Evolutionary conservation across 2,113 vertebrate species (phyloP).

Genomic region (Thalassarche chlororhynchos): DNA sequence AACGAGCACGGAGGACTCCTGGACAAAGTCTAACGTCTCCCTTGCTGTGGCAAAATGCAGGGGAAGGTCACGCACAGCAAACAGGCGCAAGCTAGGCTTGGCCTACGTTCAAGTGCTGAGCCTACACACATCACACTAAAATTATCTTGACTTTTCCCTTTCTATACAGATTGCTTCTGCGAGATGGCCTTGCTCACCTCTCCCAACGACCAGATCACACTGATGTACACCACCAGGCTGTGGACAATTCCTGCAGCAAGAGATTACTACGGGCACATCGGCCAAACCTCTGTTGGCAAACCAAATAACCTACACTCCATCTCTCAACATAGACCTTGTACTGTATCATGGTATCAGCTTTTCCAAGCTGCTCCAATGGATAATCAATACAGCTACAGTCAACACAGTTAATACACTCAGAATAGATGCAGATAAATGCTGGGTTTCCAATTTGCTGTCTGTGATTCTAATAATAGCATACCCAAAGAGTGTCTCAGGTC

Average conservation of each 20-base stretch:
- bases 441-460: neutral
- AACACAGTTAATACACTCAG: neutral
- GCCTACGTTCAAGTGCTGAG: neutral
- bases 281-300: neutral
- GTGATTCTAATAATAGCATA: slow-evolving; percentile 27
- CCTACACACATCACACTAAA: neutral
- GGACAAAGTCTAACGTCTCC: neutral
- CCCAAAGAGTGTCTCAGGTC: neutral
- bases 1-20: neutral
- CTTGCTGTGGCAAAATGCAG: neutral
- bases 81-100: neutral
- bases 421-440: slow-evolving; percentile 26
- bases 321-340: neutral
- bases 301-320: neutral
- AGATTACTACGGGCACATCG: rapidly evolving
- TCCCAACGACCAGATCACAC: neutral
- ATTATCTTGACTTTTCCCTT: neutral
- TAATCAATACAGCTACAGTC: slow-evolving; percentile 22
- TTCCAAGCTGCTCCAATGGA: neutral
- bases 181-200: neutral
- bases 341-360: neutral
- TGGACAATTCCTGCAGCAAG: neutral
- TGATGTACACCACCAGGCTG: neutral
- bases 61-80: neutral
- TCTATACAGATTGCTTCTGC: neutral